Percentiles rank a stretch among this genome's conserved stretches.
These are phyloP conservation scores for Rutilus rutilus DNA, from an alignment of 2,113 vertebrate genomes.

Conservation along the genomic window DNA sequence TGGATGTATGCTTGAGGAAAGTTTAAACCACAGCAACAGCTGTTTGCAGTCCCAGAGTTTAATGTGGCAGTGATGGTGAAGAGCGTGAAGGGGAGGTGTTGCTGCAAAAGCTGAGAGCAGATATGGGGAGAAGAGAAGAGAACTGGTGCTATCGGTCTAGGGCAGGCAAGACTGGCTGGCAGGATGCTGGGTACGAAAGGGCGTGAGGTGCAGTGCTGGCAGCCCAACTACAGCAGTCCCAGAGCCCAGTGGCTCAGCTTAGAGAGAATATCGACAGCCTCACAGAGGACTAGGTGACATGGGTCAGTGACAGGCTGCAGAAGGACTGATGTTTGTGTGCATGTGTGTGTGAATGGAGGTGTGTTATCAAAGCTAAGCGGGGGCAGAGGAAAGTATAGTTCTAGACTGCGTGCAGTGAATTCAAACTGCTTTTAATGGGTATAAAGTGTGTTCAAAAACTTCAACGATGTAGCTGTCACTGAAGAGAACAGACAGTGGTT, in stretches of 20 bases:
- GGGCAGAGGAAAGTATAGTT: neutral
- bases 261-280: conserved; percentile 47
- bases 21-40: conserved; percentile 1
- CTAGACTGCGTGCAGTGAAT: neutral
- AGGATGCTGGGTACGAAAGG: conserved; percentile 23
- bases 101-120: conserved; percentile 37
- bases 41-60: neutral
- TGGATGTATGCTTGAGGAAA: neutral
- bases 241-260: conserved; percentile 38
- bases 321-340: conserved; percentile 13
- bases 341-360: conserved; percentile 8
- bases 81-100: conserved; percentile 29
- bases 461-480: neutral
- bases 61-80: neutral
- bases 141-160: conserved; percentile 29
- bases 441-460: neutral
- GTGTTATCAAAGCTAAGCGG: neutral
- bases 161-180: conserved; percentile 43
- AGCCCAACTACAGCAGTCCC: conserved; percentile 20
- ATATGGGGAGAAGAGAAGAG: conserved; percentile 30
- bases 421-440: conserved; percentile 11
- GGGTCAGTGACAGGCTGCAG: conserved; percentile 31
- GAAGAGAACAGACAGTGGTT: neutral
- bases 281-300: conserved; percentile 38
- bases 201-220: conserved; percentile 26